These are phyloP conservation scores for Silurus meridionalis DNA, from an alignment of 2,113 vertebrate species.

Conservation along the genomic window DNA sequence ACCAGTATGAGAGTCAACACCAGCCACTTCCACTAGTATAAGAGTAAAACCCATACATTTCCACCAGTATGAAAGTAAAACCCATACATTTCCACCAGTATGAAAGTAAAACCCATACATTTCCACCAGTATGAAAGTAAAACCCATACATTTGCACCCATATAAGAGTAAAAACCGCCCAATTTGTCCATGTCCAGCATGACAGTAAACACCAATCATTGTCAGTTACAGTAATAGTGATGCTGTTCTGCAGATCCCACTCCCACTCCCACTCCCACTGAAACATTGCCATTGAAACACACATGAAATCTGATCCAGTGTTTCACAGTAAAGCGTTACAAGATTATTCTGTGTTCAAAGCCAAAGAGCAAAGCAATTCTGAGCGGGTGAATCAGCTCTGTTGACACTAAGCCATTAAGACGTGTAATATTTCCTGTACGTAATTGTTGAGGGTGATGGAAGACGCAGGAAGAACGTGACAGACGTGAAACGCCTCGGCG, in stretches of 20 bases:
- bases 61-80: neutral
- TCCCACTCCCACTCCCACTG: neutral
- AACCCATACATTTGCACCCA: neutral
- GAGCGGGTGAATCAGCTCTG: constrained; percentile 1
- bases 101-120: neutral
- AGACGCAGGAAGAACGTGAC: constrained; percentile 34
- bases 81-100: neutral
- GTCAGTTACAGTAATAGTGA: neutral
- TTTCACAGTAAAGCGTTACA: neutral
- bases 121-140: neutral
- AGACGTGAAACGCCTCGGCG: constrained; percentile 40
- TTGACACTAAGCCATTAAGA: constrained; percentile 7
- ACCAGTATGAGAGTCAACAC: too few species aligned
- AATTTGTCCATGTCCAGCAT: too few species aligned
- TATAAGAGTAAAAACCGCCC: neutral
- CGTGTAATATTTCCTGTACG: constrained; percentile 9
- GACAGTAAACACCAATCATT: too few species aligned
- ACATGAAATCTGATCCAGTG: neutral
- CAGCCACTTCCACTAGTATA: neutral
- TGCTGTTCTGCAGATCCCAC: neutral
- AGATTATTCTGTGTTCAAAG: neutral
- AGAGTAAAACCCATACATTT: neutral
- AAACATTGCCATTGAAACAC: neutral
- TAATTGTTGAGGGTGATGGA: constrained; percentile 11
- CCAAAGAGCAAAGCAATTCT: constrained; percentile 1